A percentile compares a stretch with the other conserved stretches of the same genome.
phyloP scores from a whole-genome alignment of 2,888 invertebrate species.

The Amiota minor region DNA sequence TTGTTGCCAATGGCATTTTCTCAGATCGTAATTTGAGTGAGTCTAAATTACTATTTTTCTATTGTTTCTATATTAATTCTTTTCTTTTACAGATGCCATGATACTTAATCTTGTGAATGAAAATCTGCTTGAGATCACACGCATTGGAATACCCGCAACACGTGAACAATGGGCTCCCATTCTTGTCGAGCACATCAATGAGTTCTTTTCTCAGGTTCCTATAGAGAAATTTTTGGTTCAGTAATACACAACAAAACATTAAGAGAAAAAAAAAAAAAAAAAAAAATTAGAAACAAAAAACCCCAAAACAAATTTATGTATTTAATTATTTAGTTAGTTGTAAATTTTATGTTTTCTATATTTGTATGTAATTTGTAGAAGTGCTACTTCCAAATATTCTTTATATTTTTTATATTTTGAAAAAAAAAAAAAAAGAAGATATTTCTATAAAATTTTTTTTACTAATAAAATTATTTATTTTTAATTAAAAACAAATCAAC shows the following conservation, averaged over 20 bases:
- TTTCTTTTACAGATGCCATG: constrained; percentile 62
- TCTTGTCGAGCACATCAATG: constrained; percentile 67
- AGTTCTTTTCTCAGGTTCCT: constrained; percentile 71
- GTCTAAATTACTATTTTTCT: constrained; percentile 38
- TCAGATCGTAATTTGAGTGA: constrained; percentile 69
- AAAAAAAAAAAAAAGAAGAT: too few relatives aligned
- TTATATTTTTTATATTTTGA: constrained; percentile 6
- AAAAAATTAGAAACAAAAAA: too few relatives aligned
- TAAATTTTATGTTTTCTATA: constrained; percentile 51
- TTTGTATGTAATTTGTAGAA: constrained; percentile 45
- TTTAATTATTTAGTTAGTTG: constrained; percentile 51
- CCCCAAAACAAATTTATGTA: constrained; percentile 24
- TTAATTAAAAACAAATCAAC: too few relatives aligned
- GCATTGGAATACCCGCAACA: constrained; percentile 74
- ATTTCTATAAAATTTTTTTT: too few relatives aligned
- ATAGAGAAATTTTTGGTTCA: constrained; percentile 68
- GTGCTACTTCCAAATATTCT: constrained; percentile 60
- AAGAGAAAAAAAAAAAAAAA: constrained; percentile 25
- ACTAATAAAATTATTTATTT: too few relatives aligned
- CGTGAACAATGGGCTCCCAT: constrained; percentile 72
- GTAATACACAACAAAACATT: constrained; percentile 42
- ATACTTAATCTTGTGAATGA: constrained; percentile 75
- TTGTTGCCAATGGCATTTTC: constrained; percentile 70
- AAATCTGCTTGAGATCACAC: constrained; percentile 76
- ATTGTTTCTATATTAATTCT: neutral